Percentiles rank a stretch among this genome's conserved stretches.
phyloP scores from a whole-genome alignment of 2,888 invertebrate species.

The Harmothoe impar region DNA sequence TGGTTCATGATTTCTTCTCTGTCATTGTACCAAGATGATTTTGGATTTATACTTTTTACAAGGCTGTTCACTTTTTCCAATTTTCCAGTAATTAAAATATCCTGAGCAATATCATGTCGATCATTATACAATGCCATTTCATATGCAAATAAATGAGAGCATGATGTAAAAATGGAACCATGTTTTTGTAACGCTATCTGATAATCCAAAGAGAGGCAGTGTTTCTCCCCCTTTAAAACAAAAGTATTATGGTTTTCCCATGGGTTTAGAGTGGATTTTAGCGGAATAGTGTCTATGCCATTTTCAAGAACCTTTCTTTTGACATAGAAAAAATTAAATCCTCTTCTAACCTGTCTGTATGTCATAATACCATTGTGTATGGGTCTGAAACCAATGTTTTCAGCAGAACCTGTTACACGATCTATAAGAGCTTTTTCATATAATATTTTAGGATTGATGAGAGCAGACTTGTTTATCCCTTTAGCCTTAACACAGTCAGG shows the following conservation, averaged over 20 bases:
- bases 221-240: background rate
- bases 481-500: no score
- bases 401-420: background rate
- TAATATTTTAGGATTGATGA: background rate
- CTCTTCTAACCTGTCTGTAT: background rate
- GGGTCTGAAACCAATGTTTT: slow-evolving; percentile 23
- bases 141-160: background rate
- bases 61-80: background rate
- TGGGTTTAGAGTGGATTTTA: background rate
- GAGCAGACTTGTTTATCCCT: background rate
- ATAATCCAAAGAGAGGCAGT: background rate
- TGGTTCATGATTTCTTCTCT: background rate
- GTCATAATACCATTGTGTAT: slow-evolving; percentile 6
- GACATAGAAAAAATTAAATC: background rate
- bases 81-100: background rate
- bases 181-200: background rate
- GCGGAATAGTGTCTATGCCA: background rate
- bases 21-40: background rate
- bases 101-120: background rate
- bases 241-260: slow-evolving; percentile 20
- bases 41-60: background rate
- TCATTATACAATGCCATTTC: background rate
- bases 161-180: background rate
- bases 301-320: background rate
- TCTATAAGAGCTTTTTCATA: no score